These are phyloP conservation scores for Bubalus kerabau DNA, from an alignment of 2,113 vertebrate species.

Conservation along the genomic window DNA sequence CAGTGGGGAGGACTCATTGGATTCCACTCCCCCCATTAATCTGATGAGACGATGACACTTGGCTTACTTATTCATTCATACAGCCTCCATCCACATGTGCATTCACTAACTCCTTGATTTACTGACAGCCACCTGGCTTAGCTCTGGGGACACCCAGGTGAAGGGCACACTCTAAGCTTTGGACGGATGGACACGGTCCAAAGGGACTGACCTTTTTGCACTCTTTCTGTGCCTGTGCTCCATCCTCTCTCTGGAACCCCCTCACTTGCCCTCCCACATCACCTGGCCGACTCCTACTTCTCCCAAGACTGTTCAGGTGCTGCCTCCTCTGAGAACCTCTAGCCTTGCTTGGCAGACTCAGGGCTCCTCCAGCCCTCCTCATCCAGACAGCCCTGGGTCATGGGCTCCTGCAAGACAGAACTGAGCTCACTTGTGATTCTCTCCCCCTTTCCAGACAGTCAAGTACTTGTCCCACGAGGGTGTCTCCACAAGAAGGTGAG, in stretches of 20 bases:
- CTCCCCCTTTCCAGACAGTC: too few relatives aligned
- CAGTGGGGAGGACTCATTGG: rapidly evolving
- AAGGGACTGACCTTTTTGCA: too few relatives aligned
- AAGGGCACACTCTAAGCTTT: neutral
- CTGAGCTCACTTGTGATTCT: neutral
- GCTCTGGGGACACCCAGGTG: neutral
- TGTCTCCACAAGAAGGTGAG: neutral
- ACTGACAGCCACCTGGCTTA: neutral
- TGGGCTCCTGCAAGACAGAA: neutral
- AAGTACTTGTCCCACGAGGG: rapidly evolving
- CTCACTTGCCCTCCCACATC: neutral
- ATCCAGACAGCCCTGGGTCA: neutral
- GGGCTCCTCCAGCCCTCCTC: neutral
- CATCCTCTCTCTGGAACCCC: neutral
- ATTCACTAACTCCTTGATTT: neutral
- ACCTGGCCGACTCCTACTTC: neutral
- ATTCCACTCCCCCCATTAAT: neutral
- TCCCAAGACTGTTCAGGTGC: neutral
- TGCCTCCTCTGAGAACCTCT: neutral
- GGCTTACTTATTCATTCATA: neutral
- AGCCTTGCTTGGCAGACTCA: neutral
- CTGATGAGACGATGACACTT: too few relatives aligned
- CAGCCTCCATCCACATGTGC: rapidly evolving
- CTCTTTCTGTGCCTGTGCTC: neutral
- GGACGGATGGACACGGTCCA: rapidly evolving